Evolutionary conservation across 2,113 vertebrate genomes (phyloP), one percentile per base, ranked within the genome.

Genomic region (Todiramphus saurophagus): DNA sequence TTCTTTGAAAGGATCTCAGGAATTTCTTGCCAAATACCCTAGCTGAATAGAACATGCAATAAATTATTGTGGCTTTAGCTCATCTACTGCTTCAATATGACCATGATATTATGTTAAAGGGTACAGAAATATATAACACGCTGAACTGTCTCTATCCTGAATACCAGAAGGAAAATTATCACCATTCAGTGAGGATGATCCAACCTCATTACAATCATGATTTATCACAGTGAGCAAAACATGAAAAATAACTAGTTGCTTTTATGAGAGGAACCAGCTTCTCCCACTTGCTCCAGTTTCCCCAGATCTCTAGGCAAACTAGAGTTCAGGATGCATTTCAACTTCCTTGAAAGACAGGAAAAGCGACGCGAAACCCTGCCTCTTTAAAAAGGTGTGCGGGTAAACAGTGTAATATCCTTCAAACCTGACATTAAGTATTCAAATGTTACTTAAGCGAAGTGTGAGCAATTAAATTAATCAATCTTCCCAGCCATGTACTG

Each of bases 381-480:
- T 83, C 97, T 97, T 94, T 92, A 95, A 97, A 97, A 97, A 98
- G 97, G 96, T 97, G 92, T 60, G 81, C 28, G 2, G 93, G 94
- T 87, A 96, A 97, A 97, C 50, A 90, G 72, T 91, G 95, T 96
- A 98, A 98, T 98, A 99, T 98, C 98, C 98, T 99, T 99, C 99
- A 98, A 98, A 98, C 96, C 98, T 98, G 99, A 99, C 99, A 98
- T 99, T 99, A 99, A 98, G 98, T 98, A 99, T 99, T 99, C 99
- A 99, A 98, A 99, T 98, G 98, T 98, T 98, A 98, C 98, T 98
- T 98, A 99, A 99, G 98, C 98, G 99, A 99, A 99, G 98, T 98
- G 98, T 97, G 96, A 97, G 98, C 99, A 99, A 99, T 99, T 99
- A 99, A 99, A 99, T 99, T 98, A 98, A 99, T 99, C 99, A 99